Conservation (phyloP, 2,113 vertebrate species). For the Pomatostomus ruficeps region DNA sequence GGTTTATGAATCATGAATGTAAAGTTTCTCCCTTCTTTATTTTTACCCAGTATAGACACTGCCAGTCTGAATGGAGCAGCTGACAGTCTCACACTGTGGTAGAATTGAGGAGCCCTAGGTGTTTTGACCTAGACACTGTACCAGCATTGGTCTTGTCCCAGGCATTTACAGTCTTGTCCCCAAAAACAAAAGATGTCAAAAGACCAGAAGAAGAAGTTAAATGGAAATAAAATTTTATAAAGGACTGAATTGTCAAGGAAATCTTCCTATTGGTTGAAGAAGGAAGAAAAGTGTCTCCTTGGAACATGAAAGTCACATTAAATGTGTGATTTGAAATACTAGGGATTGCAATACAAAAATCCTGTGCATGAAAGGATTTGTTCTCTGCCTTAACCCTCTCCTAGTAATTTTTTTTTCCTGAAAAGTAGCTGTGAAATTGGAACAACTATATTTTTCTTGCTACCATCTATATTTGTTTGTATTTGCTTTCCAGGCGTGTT, state of each 20-base stretch:
- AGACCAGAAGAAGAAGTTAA: not conserved
- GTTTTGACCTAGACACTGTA: not conserved
- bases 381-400: not conserved
- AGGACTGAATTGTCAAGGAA: not conserved
- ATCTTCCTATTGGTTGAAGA: not conserved
- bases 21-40: not conserved
- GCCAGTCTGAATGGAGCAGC: not conserved
- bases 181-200: not conserved
- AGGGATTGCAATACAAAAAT: not conserved
- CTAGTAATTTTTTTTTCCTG: not conserved
- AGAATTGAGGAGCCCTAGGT: not conserved
- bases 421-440: not conserved
- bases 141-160: not conserved
- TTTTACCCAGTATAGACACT: not conserved
- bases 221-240: not conserved
- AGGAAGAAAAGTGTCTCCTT: not conserved
- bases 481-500: not conserved
- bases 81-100: not conserved
- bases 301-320: not conserved
- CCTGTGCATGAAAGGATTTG: not conserved
- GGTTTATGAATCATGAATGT: not conserved
- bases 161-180: not conserved
- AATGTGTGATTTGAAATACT: not conserved
- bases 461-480: fast-evolving
- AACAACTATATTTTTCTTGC: not conserved